Conservation (phyloP, 2,113 vertebrate species). For the Saguinus imperator region DNA sequence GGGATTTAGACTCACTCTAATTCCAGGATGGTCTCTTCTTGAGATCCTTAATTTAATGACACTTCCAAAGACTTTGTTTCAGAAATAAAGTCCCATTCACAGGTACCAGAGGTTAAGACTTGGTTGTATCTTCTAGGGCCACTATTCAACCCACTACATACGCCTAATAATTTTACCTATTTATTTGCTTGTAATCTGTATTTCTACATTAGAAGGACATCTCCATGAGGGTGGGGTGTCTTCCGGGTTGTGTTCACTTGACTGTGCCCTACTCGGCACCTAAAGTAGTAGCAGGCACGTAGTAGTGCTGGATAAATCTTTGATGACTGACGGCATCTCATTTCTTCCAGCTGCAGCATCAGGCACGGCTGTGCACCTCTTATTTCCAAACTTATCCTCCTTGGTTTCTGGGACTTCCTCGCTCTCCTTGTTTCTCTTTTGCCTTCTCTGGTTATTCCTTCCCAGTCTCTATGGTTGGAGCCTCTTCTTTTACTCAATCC, state of each 20-base stretch:
- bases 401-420: neutral
- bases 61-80: neutral
- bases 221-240: neutral
- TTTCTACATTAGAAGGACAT: neutral
- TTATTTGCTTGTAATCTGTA: neutral
- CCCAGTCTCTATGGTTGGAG: neutral
- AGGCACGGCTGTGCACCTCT: neutral
- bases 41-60: neutral
- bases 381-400: neutral
- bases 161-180: neutral
- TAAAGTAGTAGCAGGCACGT: neutral
- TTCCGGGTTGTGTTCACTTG: neutral
- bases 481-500: neutral
- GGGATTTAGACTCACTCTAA: neutral
- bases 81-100: neutral
- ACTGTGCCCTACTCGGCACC: neutral
- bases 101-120: neutral
- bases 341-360: neutral
- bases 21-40: neutral
- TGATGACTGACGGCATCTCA: neutral
- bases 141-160: neutral
- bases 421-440: neutral
- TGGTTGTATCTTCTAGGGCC: neutral
- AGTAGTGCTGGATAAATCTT: neutral
- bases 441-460: neutral